Evolutionary conservation across 2,888 invertebrate genomes (phyloP).

Genomic region (Rhopalosiphum nymphaeae): DNA sequence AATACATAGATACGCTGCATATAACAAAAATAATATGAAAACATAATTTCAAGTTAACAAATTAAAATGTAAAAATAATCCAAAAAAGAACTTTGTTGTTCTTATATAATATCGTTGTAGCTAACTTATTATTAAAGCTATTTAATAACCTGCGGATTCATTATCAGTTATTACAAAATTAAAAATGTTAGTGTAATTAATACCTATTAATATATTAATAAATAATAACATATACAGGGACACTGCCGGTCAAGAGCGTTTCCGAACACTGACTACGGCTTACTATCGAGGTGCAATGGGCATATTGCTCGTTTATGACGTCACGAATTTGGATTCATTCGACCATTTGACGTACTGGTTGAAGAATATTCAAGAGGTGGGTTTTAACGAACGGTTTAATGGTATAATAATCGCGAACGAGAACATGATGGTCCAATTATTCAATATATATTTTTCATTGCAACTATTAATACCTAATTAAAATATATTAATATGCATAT

Average conservation of each 20-base stretch:
- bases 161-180: neutral
- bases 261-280: slow-evolving; percentile 87
- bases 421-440: neutral
- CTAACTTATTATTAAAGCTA: neutral
- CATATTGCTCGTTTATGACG: slow-evolving; percentile 90
- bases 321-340: slow-evolving; percentile 90
- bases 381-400: neutral
- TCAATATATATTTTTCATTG: neutral
- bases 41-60: neutral
- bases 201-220: neutral
- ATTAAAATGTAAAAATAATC: neutral
- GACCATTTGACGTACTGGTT: slow-evolving; percentile 92
- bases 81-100: neutral
- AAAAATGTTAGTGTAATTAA: neutral
- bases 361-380: slow-evolving; percentile 88
- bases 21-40: neutral
- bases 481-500: no score
- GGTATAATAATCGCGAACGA: neutral
- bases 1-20: neutral
- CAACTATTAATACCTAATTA: neutral
- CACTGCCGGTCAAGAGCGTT: slow-evolving; percentile 84
- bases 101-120: neutral
- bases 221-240: slow-evolving; percentile 75
- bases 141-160: neutral
- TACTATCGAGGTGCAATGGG: slow-evolving; percentile 94